Evolutionary conservation across 2,113 vertebrate genomes (phyloP).

Genomic region (Podarcis raffonei): DNA sequence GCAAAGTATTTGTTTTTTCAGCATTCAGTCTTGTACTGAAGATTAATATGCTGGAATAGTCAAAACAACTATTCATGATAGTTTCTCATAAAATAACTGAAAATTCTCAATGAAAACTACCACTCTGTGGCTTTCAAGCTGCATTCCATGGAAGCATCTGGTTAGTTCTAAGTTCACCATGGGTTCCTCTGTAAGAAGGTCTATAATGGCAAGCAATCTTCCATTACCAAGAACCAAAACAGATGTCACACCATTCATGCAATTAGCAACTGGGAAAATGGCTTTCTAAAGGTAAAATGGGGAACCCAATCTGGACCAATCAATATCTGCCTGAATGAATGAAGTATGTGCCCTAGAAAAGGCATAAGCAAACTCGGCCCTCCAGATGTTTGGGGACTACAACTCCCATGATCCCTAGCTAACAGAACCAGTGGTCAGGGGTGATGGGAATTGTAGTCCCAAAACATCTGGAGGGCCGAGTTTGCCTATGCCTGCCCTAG

Average conservation of each 20-base stretch:
- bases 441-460: too few species aligned
- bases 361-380: too few species aligned
- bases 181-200: neutral
- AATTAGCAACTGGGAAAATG: neutral
- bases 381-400: too few species aligned
- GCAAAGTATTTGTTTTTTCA: neutral
- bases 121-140: neutral
- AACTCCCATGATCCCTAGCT: too few species aligned
- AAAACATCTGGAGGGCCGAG: too few species aligned
- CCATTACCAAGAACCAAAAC: neutral
- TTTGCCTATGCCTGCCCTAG: too few species aligned
- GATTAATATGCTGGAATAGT: constrained; percentile 1
- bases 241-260: neutral
- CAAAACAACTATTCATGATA: neutral
- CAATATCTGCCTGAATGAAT: neutral
- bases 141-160: neutral
- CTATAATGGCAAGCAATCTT: neutral
- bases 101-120: neutral
- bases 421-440: too few species aligned
- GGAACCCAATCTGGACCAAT: neutral
- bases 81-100: neutral
- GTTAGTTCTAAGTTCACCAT: neutral
- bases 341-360: neutral
- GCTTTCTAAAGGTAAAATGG: neutral
- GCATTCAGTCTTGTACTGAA: constrained; percentile 15